Evolutionary conservation across 2,113 vertebrate genomes (phyloP).

Genomic region (Bufo gargarizans): DNA sequence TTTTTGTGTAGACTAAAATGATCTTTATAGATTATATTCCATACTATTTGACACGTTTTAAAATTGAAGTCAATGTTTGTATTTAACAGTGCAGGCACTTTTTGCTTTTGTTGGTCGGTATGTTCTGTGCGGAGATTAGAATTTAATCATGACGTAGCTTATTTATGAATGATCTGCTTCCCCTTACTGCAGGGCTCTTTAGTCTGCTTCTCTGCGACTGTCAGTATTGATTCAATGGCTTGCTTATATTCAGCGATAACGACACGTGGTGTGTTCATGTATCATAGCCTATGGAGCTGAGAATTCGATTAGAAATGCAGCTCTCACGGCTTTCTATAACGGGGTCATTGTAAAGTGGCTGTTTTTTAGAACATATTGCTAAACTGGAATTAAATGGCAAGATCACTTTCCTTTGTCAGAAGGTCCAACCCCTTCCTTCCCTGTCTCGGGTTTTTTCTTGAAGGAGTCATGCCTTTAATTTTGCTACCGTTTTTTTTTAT

Average conservation of each 20-base stretch:
- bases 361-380: slow-evolving; percentile 14
- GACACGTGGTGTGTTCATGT: neutral
- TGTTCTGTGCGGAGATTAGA: neutral
- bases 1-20: neutral
- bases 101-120: neutral
- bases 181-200: neutral
- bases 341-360: neutral
- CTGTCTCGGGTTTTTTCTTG: neutral
- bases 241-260: neutral
- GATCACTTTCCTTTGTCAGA: neutral
- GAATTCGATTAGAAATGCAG: neutral
- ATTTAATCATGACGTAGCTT: neutral
- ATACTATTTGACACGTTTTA: slow-evolving; percentile 12
- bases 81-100: slow-evolving; percentile 49
- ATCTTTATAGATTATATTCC: slow-evolving; percentile 34
- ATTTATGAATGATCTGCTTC: neutral
- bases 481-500: neutral
- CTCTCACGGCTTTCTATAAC: neutral
- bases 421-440: neutral
- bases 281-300: neutral
- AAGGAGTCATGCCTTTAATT: neutral
- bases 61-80: neutral
- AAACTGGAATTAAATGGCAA: slow-evolving; percentile 16
- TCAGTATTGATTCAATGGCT: neutral
- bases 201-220: neutral